Conservation (phyloP, 1,140 invertebrate species). For the Neotoxoptera formosana region DNA sequence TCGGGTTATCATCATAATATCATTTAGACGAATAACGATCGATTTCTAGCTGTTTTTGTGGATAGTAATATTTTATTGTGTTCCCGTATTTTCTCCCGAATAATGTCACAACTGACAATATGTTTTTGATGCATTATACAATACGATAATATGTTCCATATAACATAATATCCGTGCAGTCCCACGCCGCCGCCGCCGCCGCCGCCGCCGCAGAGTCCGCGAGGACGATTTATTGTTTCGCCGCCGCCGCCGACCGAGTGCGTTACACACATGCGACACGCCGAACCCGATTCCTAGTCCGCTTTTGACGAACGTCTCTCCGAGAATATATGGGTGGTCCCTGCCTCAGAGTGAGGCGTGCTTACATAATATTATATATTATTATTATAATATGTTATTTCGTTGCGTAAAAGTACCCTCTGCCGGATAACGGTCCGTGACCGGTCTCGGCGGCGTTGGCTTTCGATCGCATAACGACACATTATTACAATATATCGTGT, state of each 20-base stretch:
- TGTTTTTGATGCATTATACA: too few species aligned
- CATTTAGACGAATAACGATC: not conserved
- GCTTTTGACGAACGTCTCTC: not conserved
- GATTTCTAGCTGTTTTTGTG: not conserved
- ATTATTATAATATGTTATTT: not conserved
- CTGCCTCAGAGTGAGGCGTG: not conserved
- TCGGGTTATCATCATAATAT: not conserved
- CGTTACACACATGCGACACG: not conserved
- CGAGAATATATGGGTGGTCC: not conserved
- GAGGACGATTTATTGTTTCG: not conserved
- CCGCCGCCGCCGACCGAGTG: not conserved
- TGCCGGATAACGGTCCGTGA: not conserved
- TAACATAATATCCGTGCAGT: slow-evolving; percentile 5
- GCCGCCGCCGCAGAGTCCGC: too few species aligned
- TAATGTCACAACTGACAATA: not conserved
- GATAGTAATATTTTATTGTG: not conserved
- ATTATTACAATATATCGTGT: too few species aligned
- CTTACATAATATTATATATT: not conserved
- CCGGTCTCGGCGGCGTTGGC: not conserved
- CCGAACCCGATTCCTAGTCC: not conserved
- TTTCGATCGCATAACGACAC: not conserved
- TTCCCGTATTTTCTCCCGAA: not conserved
- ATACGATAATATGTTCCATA: not conserved
- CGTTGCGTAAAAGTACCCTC: not conserved
- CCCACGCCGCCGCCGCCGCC: not conserved